Base-by-base conservation (phyloP, 2,888 invertebrate genomes). In the Rhogogaster chlorosoma region DNA sequence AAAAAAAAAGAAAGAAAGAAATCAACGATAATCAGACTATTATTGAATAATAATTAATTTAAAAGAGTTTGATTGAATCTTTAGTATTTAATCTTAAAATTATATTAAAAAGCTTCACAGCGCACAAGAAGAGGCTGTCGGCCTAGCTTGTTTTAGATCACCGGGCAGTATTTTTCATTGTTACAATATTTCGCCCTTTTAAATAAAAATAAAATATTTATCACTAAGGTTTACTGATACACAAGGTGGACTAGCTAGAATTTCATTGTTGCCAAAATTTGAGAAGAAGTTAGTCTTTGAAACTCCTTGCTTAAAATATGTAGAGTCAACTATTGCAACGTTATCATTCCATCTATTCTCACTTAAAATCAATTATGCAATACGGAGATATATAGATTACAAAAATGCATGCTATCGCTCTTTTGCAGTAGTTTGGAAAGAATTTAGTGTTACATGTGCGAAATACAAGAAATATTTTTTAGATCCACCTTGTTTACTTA, bases 71-170 rank as follows among this genome's bases (percentile, higher is more conserved):
- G 38, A 77, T 57, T 12, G 38, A 61, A 57, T 61, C 10, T 22
- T 61, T 36, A 80, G 38, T 80, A 61, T 61, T 61, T 36, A 61
- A 80, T 80, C 57, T 64, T 18, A 29, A 42, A 64, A 49, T 45
- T 83, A 67, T 83, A 83, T 67, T 57, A 26, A 45, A 29, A 67
- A 83, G 45, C 70, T 83, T 49, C 36, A 70, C 83, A 64, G 82
- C 83, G 42, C 29, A 83, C 67, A 67, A 83, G 83, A 42, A 67
- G 67, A 45, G 26, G 29, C 67, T 49, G 67, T 45, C 45, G 45
- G 53, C 45, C 83, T 70, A 22, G 67, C 83, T 83, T 83, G 67
- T 67, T 83, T 80, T 83, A 45, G 83, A 67, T 83, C n/a, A 83
- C 83, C 29, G 64, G 53, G 42, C 67, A 26, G 45, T 70, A 83